Conservation (phyloP, 2,797 vertebrate genomes). For the Esox lucius region DNA sequence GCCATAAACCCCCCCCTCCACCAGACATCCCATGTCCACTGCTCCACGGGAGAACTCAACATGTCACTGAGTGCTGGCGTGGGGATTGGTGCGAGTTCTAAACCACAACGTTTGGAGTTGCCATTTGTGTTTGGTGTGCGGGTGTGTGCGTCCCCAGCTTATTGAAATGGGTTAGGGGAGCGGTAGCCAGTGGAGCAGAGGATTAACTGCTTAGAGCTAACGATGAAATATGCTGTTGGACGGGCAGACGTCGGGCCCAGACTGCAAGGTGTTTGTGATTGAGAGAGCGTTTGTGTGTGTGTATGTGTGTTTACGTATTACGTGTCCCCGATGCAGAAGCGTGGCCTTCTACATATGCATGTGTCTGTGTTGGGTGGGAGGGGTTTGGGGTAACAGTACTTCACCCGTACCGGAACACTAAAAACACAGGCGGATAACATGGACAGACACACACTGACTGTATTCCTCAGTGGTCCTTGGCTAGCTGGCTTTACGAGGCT, state of each 20-base stretch:
- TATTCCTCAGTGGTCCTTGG: too few species aligned
- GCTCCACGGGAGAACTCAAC: not conserved
- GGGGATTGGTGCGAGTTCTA: not conserved
- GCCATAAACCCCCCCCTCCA: not conserved
- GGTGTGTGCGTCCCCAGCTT: constrained; percentile 71
- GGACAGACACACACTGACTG: not conserved
- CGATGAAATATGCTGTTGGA: constrained; percentile 80
- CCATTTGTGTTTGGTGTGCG: not conserved
- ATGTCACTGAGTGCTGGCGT: not conserved
- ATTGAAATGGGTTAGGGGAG: constrained; percentile 75
- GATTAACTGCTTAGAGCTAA: constrained; percentile 82
- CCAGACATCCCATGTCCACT: not conserved
- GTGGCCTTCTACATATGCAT: not conserved
- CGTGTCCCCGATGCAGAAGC: not conserved
- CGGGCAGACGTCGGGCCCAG: constrained; percentile 31
- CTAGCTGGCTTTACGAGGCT: not conserved
- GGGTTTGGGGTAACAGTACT: constrained; percentile 36
- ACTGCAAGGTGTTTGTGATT: not conserved
- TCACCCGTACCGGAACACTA: not conserved
- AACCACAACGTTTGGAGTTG: not conserved
- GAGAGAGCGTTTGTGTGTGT: constrained; percentile 15
- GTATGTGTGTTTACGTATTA: not conserved
- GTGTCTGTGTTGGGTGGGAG: not conserved
- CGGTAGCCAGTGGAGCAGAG: constrained; percentile 77
- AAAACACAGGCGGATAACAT: not conserved